Evolutionary conservation across 2,797 vertebrate species (phyloP).

Genomic region (Scleropages formosus): DNA sequence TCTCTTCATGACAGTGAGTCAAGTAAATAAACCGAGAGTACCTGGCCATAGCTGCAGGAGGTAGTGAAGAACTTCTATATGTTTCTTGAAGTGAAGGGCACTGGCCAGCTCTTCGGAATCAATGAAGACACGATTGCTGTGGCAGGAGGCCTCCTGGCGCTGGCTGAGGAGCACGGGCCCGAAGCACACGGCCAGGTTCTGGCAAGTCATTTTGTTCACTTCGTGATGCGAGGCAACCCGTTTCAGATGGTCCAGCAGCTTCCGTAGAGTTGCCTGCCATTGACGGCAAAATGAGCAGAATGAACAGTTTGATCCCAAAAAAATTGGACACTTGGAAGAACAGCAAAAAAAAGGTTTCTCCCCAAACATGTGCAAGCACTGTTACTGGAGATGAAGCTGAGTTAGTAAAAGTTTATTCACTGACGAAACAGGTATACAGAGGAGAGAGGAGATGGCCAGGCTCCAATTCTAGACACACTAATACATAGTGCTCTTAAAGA

Average conservation of each 20-base stretch:
- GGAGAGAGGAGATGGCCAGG: background rate
- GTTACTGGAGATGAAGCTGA: too few relatives aligned
- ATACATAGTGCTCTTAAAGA: background rate
- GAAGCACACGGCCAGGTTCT: conserved; percentile 97
- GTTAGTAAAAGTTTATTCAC: too few relatives aligned
- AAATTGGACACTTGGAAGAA: background rate
- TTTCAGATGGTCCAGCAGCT: conserved; percentile 92
- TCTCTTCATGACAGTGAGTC: conserved; percentile 6
- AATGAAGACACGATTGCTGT: conserved; percentile 89
- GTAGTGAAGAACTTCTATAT: conserved; percentile 98
- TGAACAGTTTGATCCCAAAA: background rate
- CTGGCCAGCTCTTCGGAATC: conserved; percentile 94
- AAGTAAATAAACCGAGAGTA: conserved; percentile 43
- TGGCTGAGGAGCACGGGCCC: conserved; percentile 93
- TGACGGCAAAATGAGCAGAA: conserved; percentile 17
- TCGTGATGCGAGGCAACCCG: conserved; percentile 90
- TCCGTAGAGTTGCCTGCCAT: conserved; percentile 83
- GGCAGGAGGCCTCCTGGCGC: conserved; percentile 85
- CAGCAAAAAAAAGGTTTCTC: too few relatives aligned
- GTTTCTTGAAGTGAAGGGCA: conserved; percentile 96
- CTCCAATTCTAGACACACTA: background rate
- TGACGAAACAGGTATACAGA: too few relatives aligned
- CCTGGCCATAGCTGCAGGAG: conserved; percentile 97
- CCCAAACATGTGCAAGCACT: too few relatives aligned
- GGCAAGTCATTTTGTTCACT: conserved; percentile 96